Evolutionary conservation across 2,113 vertebrate species (phyloP).

Genomic region (Orthonyx spaldingii): DNA sequence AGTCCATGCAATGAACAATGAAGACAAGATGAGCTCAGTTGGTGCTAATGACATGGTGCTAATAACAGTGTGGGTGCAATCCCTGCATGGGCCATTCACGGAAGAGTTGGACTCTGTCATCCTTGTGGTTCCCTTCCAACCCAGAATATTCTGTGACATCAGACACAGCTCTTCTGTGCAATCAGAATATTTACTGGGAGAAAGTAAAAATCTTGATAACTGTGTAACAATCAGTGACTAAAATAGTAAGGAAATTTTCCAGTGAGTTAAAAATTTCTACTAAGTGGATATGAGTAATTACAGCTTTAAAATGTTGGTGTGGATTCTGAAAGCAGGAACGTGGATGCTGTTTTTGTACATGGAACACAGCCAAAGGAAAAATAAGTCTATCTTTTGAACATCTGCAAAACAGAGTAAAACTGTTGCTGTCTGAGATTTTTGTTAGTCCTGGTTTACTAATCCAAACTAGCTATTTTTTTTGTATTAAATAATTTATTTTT

Average conservation of each 20-base stretch:
- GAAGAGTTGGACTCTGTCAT: background rate
- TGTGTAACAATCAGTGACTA: background rate
- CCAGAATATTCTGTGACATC: background rate
- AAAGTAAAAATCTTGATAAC: background rate
- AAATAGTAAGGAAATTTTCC: background rate
- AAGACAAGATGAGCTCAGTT: background rate
- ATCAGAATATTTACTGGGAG: background rate
- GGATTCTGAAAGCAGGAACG: background rate
- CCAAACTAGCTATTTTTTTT: background rate
- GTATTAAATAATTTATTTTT: background rate
- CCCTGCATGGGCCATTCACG: background rate
- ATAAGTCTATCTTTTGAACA: background rate
- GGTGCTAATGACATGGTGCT: background rate
- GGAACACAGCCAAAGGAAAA: background rate
- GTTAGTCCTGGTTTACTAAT: background rate
- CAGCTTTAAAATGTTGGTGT: background rate
- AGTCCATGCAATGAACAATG: background rate
- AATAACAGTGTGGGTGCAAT: background rate
- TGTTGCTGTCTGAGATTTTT: background rate
- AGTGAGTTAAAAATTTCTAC: background rate
- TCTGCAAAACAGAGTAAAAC: background rate
- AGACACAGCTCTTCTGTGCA: background rate
- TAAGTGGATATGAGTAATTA: background rate
- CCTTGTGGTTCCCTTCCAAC: background rate
- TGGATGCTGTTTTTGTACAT: background rate